Percentiles rank a stretch among this genome's conserved stretches.
phyloP scores from a whole-genome alignment of 2,888 invertebrate genomes.

The Helobdella robusta region DNA sequence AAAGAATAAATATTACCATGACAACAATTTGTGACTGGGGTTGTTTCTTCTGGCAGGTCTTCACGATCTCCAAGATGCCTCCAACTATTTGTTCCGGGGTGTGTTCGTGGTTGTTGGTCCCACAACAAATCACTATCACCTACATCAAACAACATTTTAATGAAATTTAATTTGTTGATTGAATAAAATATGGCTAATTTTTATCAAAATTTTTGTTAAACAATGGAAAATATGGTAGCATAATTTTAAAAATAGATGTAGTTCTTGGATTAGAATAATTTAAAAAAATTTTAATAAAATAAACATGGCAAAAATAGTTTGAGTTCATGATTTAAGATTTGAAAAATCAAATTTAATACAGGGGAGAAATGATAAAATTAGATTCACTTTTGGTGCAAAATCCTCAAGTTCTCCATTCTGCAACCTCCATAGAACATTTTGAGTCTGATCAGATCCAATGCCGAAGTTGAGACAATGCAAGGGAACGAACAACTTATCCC shows the following conservation, averaged over 20 bases:
- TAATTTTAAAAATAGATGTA: no score
- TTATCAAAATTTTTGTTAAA: no score
- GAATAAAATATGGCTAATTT: no score
- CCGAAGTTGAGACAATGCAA: conserved; percentile 84
- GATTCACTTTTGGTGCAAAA: conserved; percentile 67
- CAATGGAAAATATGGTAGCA: no score
- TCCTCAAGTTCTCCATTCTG: conserved; percentile 79
- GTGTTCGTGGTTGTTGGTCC: conserved; percentile 75
- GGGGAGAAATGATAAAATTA: neutral
- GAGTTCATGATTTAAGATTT: no score
- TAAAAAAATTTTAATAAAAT: neutral
- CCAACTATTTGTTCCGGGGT: conserved; percentile 70
- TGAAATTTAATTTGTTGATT: neutral
- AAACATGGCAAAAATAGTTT: neutral
- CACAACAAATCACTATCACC: conserved; percentile 76
- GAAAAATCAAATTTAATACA: no score
- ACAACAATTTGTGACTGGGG: conserved; percentile 72
- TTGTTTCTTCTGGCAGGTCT: conserved; percentile 65
- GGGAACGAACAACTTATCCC: conserved; percentile 81
- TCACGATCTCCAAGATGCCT: conserved; percentile 69
- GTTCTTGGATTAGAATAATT: no score
- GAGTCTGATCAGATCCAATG: conserved; percentile 74
- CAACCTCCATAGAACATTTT: conserved; percentile 80
- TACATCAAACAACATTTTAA: conserved; percentile 43
- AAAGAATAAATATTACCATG: conserved; percentile 57